Base-by-base conservation (phyloP, 2,888 invertebrate species). In the Nipponacmea schrenckii region DNA sequence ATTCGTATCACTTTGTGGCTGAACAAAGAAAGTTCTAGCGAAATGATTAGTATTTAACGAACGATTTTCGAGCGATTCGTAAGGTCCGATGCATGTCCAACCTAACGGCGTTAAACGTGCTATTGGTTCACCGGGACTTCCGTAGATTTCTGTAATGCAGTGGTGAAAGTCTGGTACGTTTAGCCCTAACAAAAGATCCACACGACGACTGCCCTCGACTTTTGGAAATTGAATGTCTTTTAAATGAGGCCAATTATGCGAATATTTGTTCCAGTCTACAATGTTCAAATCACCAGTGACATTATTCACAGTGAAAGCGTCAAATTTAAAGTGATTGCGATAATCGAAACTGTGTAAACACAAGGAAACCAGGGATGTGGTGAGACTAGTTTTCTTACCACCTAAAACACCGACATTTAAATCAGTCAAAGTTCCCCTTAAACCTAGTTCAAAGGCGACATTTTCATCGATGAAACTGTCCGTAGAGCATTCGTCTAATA, bases 51-150 rank as follows among this genome's bases (percentile, higher is more conserved):
- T 50, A 8, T 14, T n/a, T 31, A 31, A 31, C 31, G 31, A 31
- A 31, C 31, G 31, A 15, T 20, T 50, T 20, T 20, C 7, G 17
- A 50, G 20, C 20, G 50, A 20, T 20, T 50, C 50, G 20, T n/a
- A 50, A 14, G 50, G 50, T 10, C 67, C 69, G 20, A 67, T 67
- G n/a, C 70, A 70, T 14, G 70, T 70, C 70, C 70, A 70, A 17
- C 70, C 70, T n/a, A 70, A 24, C 15, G 68, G 70, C 24, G 70
- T 70, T 45, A 70, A 46, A 17, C 70, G 69, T 3, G 68, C 66
- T 8, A 70, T 39, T 17, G 70, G 66, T 24, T 66, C 66, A 20
- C 70, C 70, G 12, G 64, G 65, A 17, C 31, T 69, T 17, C 66
- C 70, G n/a, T 31, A 24, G 46, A 70, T 62, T 44, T 70, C 70